phyloP scores from a whole-genome alignment of 1,140 invertebrate species.

The Wasmannia auropunctata region DNA sequence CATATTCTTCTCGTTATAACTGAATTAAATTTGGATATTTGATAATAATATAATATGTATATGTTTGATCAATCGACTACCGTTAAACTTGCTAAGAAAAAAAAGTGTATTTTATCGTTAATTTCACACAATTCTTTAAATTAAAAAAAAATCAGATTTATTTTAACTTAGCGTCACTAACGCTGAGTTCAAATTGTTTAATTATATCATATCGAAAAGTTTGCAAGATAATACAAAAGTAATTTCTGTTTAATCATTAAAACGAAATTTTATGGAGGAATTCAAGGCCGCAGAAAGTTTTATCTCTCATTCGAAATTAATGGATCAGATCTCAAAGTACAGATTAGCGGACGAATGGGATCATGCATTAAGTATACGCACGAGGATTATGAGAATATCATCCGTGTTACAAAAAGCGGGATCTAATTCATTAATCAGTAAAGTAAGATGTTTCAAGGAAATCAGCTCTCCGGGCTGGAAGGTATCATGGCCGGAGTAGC shows the following conservation, averaged over 20 bases:
- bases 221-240: neutral
- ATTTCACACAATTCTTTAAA: neutral
- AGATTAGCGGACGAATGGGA: neutral
- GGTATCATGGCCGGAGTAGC: neutral
- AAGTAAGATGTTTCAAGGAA: constrained; percentile 20
- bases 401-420: neutral
- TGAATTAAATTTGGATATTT: neutral
- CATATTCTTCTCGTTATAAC: neutral
- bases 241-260: neutral
- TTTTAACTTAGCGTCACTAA: neutral
- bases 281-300: neutral
- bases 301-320: constrained; percentile 9
- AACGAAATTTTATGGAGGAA: neutral
- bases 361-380: neutral
- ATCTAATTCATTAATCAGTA: constrained; percentile 32
- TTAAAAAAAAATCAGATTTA: neutral
- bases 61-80: neutral
- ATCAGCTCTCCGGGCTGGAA: neutral
- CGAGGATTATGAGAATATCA: constrained; percentile 10
- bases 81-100: neutral
- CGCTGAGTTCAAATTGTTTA: neutral
- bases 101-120: neutral
- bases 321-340: neutral
- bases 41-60: neutral
- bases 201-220: neutral